Evolutionary conservation across 2,113 vertebrate species (phyloP), one percentile per base, ranked within the genome.

Genomic region (Eubucco bourcierii): DNA sequence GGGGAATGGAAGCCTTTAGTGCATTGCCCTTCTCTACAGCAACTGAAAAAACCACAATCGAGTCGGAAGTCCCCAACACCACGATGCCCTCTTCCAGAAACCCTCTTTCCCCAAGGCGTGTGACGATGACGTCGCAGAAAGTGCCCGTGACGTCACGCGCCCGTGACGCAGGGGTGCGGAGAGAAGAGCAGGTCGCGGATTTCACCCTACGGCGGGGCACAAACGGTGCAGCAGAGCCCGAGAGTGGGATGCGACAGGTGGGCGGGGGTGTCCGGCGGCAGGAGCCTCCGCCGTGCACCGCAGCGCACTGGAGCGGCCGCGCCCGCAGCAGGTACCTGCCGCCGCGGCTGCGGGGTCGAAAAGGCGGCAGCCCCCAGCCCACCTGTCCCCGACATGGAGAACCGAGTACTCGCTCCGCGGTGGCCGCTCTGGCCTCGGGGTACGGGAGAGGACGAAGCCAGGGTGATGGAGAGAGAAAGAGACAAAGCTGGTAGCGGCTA

Each of bases 61-160:
- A n/a, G 12, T 14, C 0, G 2, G 29, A 20, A 44, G 64, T 8
- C 8, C 33, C 39, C 4, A 3, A 52, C 1, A 5, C n/a, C 53
- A 39, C 27, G 15, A 9, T 24, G 27, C n/a, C 14, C 6, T 33
- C 44, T 53, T 15, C 33, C 23, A 24, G 8, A 9, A 19, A 1
- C 2, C 9, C 8, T 21, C 41, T 58, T 34, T 77, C 19, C n/a
- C 44, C 27, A 31, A 0, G 2, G 15, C 5, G 0, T 13, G 25
- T 15, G 61, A 19, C 50, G 9, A 53, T 65, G 94, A 87, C 12
- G 24, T 74, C 8, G 3, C 21, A 18, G 37, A 66, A 6, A 6
- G 13, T 1, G 19, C 11, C n/a, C 33, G 5, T 85, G 85, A 71
- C 46, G 28, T 47, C 88, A 56, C 18, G 29, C 19, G 4, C 2